Percentiles rank a stretch among this genome's conserved stretches.
Conservation (phyloP, 2,113 vertebrate genomes). For the Channa maculata region DNA sequence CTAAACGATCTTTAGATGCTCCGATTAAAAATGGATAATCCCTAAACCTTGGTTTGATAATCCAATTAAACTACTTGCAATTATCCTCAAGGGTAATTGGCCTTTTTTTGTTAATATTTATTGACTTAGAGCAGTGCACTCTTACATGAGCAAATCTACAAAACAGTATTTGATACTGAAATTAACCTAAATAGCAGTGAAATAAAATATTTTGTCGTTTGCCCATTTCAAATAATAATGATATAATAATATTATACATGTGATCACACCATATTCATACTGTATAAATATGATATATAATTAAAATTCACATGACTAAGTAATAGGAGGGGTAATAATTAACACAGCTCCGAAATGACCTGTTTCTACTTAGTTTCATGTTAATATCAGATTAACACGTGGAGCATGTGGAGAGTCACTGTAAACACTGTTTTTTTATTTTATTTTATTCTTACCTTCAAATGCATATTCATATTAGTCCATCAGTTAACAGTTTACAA, state of each 20-base stretch:
- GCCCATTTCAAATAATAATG: too few species aligned
- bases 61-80: conserved; percentile 29
- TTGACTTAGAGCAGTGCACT: background rate
- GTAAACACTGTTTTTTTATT: too few species aligned
- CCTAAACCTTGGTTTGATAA: conserved; percentile 41
- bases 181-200: conserved; percentile 3
- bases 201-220: background rate
- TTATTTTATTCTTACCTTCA: too few species aligned
- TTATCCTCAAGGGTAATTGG: conserved; percentile 31
- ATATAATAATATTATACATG: too few species aligned
- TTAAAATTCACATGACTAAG: too few species aligned
- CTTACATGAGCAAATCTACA: background rate
- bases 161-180: conserved; percentile 9
- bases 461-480: too few species aligned
- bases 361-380: too few species aligned
- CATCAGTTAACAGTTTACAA: too few species aligned
- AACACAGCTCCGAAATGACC: too few species aligned
- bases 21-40: conserved; percentile 45
- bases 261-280: background rate
- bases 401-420: too few species aligned
- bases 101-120: conserved; percentile 17
- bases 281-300: background rate
- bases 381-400: too few species aligned
- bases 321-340: too few species aligned
- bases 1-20: conserved; percentile 5